phyloP scores from a whole-genome alignment of 2,888 invertebrate genomes.

The Caenorhabditis sp. region DNA sequence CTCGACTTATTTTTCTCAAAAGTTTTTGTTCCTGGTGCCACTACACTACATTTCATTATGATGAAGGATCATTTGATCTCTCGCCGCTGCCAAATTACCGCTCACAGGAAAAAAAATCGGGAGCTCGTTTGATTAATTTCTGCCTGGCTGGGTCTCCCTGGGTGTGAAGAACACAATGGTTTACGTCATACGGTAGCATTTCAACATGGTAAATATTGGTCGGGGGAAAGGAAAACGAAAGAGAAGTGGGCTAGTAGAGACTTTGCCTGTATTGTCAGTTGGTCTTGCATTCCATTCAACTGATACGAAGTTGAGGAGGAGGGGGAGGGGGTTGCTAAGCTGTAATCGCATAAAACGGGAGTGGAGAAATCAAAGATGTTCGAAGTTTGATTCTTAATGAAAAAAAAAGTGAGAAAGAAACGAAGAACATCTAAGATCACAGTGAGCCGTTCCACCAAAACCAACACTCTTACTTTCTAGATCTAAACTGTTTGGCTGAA shows the following conservation, averaged over 20 bases:
- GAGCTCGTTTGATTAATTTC: slow-evolving; percentile 58
- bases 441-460: too few relatives aligned
- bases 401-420: not conserved
- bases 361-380: slow-evolving; percentile 10
- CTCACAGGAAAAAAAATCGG: slow-evolving; percentile 27
- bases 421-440: slow-evolving; percentile 4
- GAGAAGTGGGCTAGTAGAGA: slow-evolving; percentile 29
- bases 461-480: too few relatives aligned
- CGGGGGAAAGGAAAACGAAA: slow-evolving; percentile 18
- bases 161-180: slow-evolving; percentile 62
- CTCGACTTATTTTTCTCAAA: not conserved
- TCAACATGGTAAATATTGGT: slow-evolving; percentile 58
- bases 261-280: slow-evolving; percentile 35
- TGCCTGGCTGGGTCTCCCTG: slow-evolving; percentile 11
- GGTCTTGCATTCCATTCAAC: slow-evolving; percentile 28
- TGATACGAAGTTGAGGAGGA: too few relatives aligned
- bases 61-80: slow-evolving; percentile 45
- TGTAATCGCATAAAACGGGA: slow-evolving; percentile 38
- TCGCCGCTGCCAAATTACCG: slow-evolving; percentile 33
- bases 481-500: slow-evolving; percentile 19
- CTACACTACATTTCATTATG: slow-evolving; percentile 34
- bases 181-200: slow-evolving; percentile 64
- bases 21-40: slow-evolving; percentile 44
- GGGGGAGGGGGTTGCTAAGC: slow-evolving; percentile 9
- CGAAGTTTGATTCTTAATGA: slow-evolving; percentile 26